Base-by-base conservation (phyloP, 2,888 invertebrate species). In the Cephus sareptanus region DNA sequence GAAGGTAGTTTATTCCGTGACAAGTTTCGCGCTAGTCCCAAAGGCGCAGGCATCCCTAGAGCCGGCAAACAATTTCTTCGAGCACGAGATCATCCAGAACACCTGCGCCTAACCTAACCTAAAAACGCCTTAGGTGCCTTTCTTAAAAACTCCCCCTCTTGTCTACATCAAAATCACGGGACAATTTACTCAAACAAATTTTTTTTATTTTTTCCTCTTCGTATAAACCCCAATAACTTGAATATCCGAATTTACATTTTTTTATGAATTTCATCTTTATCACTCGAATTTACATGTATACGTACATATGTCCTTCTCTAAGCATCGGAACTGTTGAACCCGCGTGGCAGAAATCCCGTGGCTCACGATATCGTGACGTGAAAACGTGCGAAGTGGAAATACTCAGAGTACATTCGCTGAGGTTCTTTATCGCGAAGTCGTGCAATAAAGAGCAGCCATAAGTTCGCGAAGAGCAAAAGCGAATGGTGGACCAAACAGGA, bases 21-120 rank as follows among this genome's bases (percentile, higher is more conserved):
- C 85, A 85, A 84, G 84, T 84, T 84, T 84, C 83, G 81, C 84
- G 84, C 84, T 82, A 83, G 75, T 74, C 56, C 77, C 83, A 84
- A 81, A 78, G 83, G 85, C 85, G 84, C 80, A 80, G 84, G 73
- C 75, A 77, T 77, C 69, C 56, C 23, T 56, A 23, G 56, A 56
- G 23, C 9, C 23, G 23, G 23, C 23, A 6, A 56, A 56, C 56
- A 56, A 23, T 40, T 40, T 40, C 15, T 15, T 15, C 40, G 4
- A 40, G 40, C 40, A 40, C 4, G 15, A 40, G 40, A 40, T 1
- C 40, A 6, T 40, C 40, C 15, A 15, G 15, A 40, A 15, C 4
- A 40, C 6, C 40, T 6, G 40, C 15, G 15, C 6, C 15, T 6
- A 15, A 40, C 6, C 40, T 15, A 6, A 40, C 15, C 40, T 40